Base-by-base conservation (phyloP, 2,797 vertebrate species). In the Amphiprion clarkii region DNA sequence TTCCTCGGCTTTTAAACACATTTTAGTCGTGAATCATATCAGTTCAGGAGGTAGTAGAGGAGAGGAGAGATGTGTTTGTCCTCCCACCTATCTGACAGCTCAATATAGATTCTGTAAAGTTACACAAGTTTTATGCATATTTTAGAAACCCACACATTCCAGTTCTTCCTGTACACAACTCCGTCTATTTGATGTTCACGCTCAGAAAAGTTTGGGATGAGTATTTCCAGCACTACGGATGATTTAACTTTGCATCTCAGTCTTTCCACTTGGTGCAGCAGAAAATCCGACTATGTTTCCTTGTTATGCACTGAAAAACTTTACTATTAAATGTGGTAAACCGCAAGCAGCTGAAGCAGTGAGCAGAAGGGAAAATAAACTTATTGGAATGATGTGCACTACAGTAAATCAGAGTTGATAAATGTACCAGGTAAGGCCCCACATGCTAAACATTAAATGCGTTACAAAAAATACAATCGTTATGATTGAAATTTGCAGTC, bases 71-170 rank as follows among this genome's bases (percentile, higher is more conserved):
- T 62, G 25, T 55, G 61, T 53, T 83, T 78, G 46, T 84, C 78
- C 62, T 84, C 85, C 81, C 76, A 85, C 81, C 44, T 53, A 71
- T 71, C 53, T 75, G 65, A 84, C 52, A 65, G 61, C 75, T 79
- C 77, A 27, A 61, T 83, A 86, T 81, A 83, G 67, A 84, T 79
- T 84, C 67, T 80, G 40, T 56, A 70, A 83, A 79, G 60, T 74
- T 74, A 53, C 76, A 78, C 61, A 82, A 74, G 69, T 74, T 85
- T 74, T 65, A 70, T 88, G 78, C 76, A 78, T 86, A 84, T 86
- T 86, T 85, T 33, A 68, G 53, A 77, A 80, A 74, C 74, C 85
- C 83, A 87, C 89, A 72, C 87, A 79, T 73, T 64, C 63, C 55
- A 74, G 27, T 51, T 12, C 54, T 59, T 82, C 59, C 54, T 51